Percentiles rank a stretch among this genome's conserved stretches.
These are phyloP conservation scores for Melanotaenia duboulayi DNA, from an alignment of 2,113 vertebrate genomes.

Conservation along the genomic window DNA sequence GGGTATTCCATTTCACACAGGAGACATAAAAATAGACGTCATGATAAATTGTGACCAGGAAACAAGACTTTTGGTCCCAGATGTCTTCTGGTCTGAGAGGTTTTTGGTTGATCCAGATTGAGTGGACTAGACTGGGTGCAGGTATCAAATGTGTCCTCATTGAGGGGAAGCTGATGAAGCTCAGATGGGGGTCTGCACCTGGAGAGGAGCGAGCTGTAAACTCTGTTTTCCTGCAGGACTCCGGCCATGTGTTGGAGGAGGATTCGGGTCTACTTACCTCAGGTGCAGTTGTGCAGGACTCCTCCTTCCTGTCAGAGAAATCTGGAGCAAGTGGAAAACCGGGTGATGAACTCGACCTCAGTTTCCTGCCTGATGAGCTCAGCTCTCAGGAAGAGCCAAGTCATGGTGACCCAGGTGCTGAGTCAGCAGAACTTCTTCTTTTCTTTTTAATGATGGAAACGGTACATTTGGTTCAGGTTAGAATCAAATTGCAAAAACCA, in stretches of 20 bases:
- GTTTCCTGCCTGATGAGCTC: conserved; percentile 92
- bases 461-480: too few species aligned
- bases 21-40: too few species aligned
- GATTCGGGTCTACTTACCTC: conserved; percentile 5
- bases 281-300: conserved; percentile 54
- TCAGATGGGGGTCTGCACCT: background rate
- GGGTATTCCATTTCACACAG: too few species aligned
- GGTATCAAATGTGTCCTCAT: too few species aligned
- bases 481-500: too few species aligned
- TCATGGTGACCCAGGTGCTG: conserved; percentile 6
- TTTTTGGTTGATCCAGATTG: too few species aligned
- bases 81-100: too few species aligned
- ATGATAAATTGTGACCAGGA: too few species aligned
- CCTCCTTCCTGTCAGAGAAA: conserved; percentile 53
- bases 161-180: too few species aligned
- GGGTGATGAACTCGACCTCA: conserved; percentile 87
- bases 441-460: too few species aligned
- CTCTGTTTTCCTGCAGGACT: conserved; percentile 44
- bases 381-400: conserved; percentile 23
- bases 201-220: background rate
- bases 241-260: conserved; percentile 44
- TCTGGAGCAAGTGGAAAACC: conserved; percentile 65
- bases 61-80: too few species aligned
- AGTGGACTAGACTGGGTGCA: too few species aligned
- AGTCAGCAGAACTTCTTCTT: background rate